Percentiles rank a stretch among this genome's conserved stretches.
phyloP scores from a whole-genome alignment of 2,888 invertebrate genomes.

The Habrosyne pyritoides region DNA sequence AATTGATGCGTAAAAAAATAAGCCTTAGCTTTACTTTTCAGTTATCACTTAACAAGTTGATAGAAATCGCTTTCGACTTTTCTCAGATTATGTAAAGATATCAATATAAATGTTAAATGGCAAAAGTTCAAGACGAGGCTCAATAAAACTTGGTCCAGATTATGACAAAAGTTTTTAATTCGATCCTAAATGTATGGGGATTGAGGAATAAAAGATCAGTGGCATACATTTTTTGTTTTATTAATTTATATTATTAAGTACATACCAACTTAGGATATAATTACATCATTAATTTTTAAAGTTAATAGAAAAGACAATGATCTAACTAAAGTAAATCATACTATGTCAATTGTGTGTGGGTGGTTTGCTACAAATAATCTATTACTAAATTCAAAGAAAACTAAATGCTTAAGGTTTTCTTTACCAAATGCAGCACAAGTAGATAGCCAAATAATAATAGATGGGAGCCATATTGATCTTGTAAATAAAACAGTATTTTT shows the following conservation, averaged over 20 bases:
- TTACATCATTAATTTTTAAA: too few species aligned
- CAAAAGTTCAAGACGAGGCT: slow-evolving; percentile 44
- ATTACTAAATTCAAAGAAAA: too few species aligned
- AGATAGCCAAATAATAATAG: too few species aligned
- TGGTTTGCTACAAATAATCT: too few species aligned
- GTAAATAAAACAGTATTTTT: too few species aligned
- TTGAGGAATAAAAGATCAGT: slow-evolving; percentile 35
- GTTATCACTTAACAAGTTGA: neutral
- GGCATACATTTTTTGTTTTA: slow-evolving; percentile 32
- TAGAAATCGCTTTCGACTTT: slow-evolving; percentile 20
- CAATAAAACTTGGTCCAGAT: slow-evolving; percentile 59
- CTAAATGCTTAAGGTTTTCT: too few species aligned
- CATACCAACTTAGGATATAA: too few species aligned
- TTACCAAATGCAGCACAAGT: too few species aligned
- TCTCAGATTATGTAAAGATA: slow-evolving; percentile 61
- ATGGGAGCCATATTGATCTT: too few species aligned
- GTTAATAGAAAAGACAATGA: too few species aligned
- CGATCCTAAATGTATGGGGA: slow-evolving; percentile 41
- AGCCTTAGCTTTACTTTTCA: neutral
- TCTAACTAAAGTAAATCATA: too few species aligned
- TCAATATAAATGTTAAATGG: slow-evolving; percentile 66
- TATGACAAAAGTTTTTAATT: slow-evolving; percentile 56
- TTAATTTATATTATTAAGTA: slow-evolving; percentile 23
- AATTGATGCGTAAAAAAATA: neutral
- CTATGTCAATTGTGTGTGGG: too few species aligned